Conservation (phyloP, 2,113 vertebrate species). For the Macaca nemestrina region DNA sequence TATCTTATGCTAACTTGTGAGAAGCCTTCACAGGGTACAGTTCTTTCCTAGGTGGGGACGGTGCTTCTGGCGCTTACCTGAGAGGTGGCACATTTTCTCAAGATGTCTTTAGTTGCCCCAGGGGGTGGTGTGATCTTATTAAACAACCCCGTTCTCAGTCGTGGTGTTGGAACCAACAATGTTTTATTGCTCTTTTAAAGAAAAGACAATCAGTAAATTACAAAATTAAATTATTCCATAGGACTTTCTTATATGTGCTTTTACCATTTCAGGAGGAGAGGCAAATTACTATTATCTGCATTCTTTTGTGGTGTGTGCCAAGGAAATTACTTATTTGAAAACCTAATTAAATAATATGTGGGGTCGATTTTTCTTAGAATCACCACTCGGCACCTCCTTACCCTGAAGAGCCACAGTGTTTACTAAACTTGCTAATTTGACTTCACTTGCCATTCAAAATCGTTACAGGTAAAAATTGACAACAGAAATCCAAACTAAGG, state of each 20-base stretch:
- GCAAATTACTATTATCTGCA: not conserved
- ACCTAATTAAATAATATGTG: not conserved
- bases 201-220: not conserved
- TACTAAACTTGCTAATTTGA: not conserved
- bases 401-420: not conserved
- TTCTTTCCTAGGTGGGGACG: not conserved
- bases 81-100: constrained; percentile 91
- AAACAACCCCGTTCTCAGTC: constrained; percentile 92
- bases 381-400: accelerated
- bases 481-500: not conserved
- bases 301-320: not conserved
- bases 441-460: not conserved
- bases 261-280: not conserved
- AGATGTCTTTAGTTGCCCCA: constrained; percentile 88
- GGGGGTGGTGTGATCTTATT: constrained; percentile 92
- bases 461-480: not conserved
- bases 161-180: constrained; percentile 94
- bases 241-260: not conserved
- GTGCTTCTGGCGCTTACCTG: constrained; percentile 82
- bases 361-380: too few species aligned
- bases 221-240: not conserved
- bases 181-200: constrained; percentile 90
- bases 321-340: not conserved
- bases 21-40: not conserved
- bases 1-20: not conserved